These are phyloP conservation scores for Dasypolia templi DNA, from an alignment of 2,888 invertebrate genomes.

Conservation along the genomic window DNA sequence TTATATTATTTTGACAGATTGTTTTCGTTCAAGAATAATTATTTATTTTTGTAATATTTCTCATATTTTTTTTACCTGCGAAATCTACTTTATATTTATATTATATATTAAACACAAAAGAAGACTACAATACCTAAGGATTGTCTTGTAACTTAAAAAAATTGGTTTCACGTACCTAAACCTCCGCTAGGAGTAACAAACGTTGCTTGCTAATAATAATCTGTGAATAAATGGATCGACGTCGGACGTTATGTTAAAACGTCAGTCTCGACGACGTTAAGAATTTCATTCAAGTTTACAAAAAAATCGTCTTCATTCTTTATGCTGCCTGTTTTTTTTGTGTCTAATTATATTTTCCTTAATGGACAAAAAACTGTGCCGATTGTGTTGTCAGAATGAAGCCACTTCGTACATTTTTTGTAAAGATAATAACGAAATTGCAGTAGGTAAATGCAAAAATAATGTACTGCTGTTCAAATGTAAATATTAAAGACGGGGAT, in stretches of 20 bases:
- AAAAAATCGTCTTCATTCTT: too few relatives aligned
- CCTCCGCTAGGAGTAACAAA: too few relatives aligned
- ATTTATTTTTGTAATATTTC: background rate
- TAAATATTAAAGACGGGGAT: conserved; percentile 75
- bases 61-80: background rate
- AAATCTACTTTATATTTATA: too few relatives aligned
- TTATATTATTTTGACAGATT: background rate
- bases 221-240: too few relatives aligned
- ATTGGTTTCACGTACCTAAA: too few relatives aligned
- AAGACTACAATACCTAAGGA: background rate
- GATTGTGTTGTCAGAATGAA: conserved; percentile 77
- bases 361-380: conserved; percentile 77
- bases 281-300: conserved; percentile 1
- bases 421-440: conserved; percentile 57
- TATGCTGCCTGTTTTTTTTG: background rate
- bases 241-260: too few relatives aligned
- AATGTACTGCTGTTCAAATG: conserved; percentile 77
- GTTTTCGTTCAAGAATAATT: background rate
- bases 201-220: too few relatives aligned
- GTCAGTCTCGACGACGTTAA: too few relatives aligned
- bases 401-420: conserved; percentile 74
- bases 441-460: conserved; percentile 73
- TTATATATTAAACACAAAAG: background rate
- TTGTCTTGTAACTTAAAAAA: background rate
- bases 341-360: background rate